These are phyloP conservation scores for Temnothorax curvispinosus DNA, from an alignment of 1,140 invertebrate species.

Conservation along the genomic window DNA sequence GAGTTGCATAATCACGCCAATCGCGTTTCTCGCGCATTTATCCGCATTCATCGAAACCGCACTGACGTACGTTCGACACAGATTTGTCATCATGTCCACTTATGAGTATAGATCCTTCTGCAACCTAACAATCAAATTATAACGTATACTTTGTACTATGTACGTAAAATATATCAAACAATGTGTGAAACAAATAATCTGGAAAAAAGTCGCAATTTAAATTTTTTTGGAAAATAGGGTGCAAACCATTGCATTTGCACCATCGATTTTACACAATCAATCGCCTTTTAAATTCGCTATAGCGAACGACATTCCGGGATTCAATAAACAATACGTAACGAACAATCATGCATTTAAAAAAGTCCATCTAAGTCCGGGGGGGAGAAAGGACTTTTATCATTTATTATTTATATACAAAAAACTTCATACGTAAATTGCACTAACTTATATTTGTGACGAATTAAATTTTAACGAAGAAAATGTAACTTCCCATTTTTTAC, in stretches of 20 bases:
- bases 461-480: neutral
- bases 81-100: neutral
- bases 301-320: neutral
- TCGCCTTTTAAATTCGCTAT: neutral
- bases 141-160: neutral
- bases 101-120: neutral
- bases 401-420: neutral
- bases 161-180: neutral
- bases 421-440: neutral
- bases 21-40: conserved; percentile 13
- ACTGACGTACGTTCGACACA: neutral
- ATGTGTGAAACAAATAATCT: neutral
- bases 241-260: neutral
- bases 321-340: neutral
- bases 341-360: neutral
- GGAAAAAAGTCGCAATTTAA: neutral
- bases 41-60: conserved; percentile 24
- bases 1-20: conserved; percentile 29
- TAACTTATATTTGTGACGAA: neutral
- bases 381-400: neutral
- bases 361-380: neutral
- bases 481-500: neutral
- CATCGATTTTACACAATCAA: neutral
- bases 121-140: neutral
- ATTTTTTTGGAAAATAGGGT: neutral